Percentiles rank a stretch among this genome's conserved stretches.
Conservation (phyloP, 2,888 invertebrate species). For the Parnassius apollo region DNA sequence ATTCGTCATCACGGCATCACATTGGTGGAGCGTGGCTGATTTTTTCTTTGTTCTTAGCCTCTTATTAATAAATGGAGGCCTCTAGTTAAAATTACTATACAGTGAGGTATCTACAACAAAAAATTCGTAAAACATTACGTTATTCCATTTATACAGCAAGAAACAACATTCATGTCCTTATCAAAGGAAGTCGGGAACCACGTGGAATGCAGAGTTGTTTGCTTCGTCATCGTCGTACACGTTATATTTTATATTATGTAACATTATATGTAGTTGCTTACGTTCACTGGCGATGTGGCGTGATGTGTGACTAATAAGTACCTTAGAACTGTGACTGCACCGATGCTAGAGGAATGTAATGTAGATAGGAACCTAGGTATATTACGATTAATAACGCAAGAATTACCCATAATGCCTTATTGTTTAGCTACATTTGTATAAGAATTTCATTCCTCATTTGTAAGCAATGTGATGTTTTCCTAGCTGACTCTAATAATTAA, state of each 20-base stretch:
- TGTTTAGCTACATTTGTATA: neutral
- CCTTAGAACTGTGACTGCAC: conserved; percentile 29
- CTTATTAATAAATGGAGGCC: no score
- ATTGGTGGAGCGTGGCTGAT: no score
- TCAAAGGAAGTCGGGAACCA: conserved; percentile 36
- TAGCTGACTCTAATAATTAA: conserved; percentile 11
- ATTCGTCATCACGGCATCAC: no score
- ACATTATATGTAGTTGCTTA: conserved; percentile 11
- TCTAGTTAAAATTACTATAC: neutral
- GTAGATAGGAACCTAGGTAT: neutral
- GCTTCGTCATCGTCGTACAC: conserved; percentile 35
- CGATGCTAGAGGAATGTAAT: conserved; percentile 8
- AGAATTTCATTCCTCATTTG: conserved; percentile 15
- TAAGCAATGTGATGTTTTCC: conserved; percentile 13
- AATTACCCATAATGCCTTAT: conserved; percentile 7
- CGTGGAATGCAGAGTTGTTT: conserved; percentile 41
- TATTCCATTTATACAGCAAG: conserved; percentile 20
- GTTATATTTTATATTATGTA: conserved; percentile 15
- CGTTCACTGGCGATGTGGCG: conserved; percentile 36
- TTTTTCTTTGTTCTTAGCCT: no score
- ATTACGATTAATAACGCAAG: conserved; percentile 6
- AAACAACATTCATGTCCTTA: conserved; percentile 28
- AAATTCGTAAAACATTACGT: conserved; percentile 7
- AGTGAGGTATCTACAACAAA: conserved; percentile 3
- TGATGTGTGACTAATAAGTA: conserved; percentile 41